phyloP scores from a whole-genome alignment of 2,113 vertebrate genomes.

The Triplophysa siluroides region DNA sequence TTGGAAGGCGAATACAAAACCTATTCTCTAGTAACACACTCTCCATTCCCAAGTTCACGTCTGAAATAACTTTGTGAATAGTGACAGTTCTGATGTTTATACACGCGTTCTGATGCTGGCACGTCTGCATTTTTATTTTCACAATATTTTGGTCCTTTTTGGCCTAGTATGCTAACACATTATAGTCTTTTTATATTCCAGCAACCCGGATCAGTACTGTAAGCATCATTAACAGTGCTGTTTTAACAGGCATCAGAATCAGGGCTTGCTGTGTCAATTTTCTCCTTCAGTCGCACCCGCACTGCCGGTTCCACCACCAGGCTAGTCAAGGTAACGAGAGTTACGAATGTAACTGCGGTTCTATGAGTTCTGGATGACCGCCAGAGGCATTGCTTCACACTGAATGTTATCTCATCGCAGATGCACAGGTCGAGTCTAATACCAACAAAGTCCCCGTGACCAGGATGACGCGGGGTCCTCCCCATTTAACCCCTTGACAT shows the following conservation, averaged over 20 bases:
- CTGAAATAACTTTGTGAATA: slow-evolving; percentile 20
- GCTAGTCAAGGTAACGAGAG: background rate
- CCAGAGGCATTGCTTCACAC: too few relatives aligned
- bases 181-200: slow-evolving; percentile 6
- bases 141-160: background rate
- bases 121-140: background rate
- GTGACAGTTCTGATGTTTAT: background rate
- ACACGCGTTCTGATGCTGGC: background rate
- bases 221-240: too few relatives aligned
- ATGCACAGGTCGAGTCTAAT: too few relatives aligned
- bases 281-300: background rate
- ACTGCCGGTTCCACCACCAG: background rate
- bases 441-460: too few relatives aligned
- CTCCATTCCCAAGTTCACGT: slow-evolving; percentile 2
- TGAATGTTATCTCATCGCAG: too few relatives aligned
- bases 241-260: background rate
- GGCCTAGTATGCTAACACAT: background rate
- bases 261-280: background rate
- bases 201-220: background rate
- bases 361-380: too few relatives aligned
- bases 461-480: too few relatives aligned
- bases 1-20: background rate
- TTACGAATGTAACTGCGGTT: too few relatives aligned
- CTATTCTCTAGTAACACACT: slow-evolving; percentile 5
- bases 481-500: background rate